Conservation (phyloP, 2,888 invertebrate species). For the Ariolimax columbianus region DNA sequence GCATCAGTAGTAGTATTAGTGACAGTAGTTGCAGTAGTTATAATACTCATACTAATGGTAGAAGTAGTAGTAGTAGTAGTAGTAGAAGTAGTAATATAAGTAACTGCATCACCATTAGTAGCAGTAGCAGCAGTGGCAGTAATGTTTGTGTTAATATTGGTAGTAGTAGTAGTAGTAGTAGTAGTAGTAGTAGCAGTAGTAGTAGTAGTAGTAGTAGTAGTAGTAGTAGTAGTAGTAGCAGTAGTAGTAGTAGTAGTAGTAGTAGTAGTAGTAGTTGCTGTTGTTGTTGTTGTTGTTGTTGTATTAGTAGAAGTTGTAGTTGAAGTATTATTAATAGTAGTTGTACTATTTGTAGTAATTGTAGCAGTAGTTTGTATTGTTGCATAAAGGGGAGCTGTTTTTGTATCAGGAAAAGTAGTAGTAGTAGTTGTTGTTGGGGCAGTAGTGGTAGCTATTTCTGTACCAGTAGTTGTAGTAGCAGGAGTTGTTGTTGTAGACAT, state of each 20-base stretch:
- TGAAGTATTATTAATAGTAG: no score
- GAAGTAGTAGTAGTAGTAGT: slow-evolving; percentile 27
- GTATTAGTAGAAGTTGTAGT: no score
- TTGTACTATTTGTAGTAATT: no score
- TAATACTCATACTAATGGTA: slow-evolving; percentile 20
- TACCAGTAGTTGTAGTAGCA: background rate
- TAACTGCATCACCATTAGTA: background rate
- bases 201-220: slow-evolving; percentile 31
- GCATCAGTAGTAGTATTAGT: slow-evolving; percentile 8
- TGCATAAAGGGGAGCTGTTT: background rate
- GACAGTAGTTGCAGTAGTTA: slow-evolving; percentile 23
- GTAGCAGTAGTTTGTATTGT: background rate
- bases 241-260: slow-evolving; percentile 27
- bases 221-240: slow-evolving; percentile 31
- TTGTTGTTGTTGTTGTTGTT: background rate
- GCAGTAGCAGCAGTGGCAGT: slow-evolving; percentile 17
- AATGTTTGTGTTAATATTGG: no score
- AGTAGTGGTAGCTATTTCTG: background rate
- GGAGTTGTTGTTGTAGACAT: background rate
- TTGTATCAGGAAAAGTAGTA: background rate
- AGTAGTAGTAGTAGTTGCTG: slow-evolving; percentile 15
- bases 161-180: background rate
- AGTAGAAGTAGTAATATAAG: slow-evolving; percentile 1
- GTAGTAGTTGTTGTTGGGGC: background rate
- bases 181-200: slow-evolving; percentile 1